These are phyloP conservation scores for Cuculus canorus DNA, from an alignment of 2,797 vertebrate species.

Conservation along the genomic window DNA sequence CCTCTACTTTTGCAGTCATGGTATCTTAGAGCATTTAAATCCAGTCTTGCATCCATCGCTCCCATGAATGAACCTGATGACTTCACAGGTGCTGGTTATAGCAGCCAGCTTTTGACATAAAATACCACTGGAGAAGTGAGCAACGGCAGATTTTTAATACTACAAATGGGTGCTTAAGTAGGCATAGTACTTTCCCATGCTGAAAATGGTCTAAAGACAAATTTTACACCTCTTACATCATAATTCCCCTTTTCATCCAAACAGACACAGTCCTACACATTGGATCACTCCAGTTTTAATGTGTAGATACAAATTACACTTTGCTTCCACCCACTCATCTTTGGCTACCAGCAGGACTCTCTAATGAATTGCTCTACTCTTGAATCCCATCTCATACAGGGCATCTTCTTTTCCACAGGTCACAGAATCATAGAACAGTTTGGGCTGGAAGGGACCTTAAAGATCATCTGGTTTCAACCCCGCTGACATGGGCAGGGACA, in stretches of 20 bases:
- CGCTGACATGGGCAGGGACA: too few relatives aligned
- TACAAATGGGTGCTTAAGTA: not conserved
- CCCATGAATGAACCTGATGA: not conserved
- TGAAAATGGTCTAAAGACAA: not conserved
- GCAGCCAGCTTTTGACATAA: not conserved
- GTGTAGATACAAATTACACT: not conserved
- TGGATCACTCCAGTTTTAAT: not conserved
- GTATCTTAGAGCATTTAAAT: not conserved
- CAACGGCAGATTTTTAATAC: not conserved
- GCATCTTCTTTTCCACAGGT: not conserved
- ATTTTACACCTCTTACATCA: not conserved
- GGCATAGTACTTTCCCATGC: not conserved
- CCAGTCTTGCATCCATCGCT: not conserved
- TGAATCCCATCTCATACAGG: not conserved
- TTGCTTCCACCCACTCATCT: not conserved
- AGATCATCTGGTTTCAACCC: too few relatives aligned
- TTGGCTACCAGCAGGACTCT: not conserved
- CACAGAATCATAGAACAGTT: too few relatives aligned
- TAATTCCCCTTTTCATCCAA: not conserved
- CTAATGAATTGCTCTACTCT: not conserved
- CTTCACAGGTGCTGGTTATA: not conserved
- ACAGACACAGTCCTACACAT: not conserved
- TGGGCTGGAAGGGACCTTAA: too few relatives aligned
- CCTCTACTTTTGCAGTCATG: not conserved
- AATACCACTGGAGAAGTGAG: not conserved